Base-by-base conservation (phyloP, 2,113 vertebrate genomes). In the Alligator sinensis region DNA sequence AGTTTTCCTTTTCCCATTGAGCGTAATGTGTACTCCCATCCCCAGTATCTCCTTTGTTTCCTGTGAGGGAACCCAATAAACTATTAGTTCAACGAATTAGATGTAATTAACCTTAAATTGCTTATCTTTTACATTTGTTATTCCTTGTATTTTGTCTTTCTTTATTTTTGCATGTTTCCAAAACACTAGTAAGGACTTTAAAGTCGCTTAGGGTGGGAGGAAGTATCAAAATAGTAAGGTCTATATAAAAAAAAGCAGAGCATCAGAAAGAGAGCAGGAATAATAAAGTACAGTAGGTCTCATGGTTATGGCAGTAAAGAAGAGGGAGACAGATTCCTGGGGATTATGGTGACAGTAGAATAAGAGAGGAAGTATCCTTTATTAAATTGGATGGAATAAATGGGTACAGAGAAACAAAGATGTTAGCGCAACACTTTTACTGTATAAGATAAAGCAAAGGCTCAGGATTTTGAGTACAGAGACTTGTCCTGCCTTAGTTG, bases 291-390 rank as follows among this genome's bases (percentile, higher is more conserved):
- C 19, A 21, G 68, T 24, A 30, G 55, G 14, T 91, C 57, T 62
- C 10, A 30, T 78, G 30, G 17, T 8, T 72, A 72, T 21, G 87
- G 2, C 6, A 9, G 59, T 5, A 22, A 59, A 22, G 14, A 72
- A 68, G 80, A 88, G 1, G 3, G 75, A 88, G 64, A 68, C 18
- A 10, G 16, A 4, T 59, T 21, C 72, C 57, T 19, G 27, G 10
- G 66, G 1, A 2, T 6, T 80, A 18, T 0, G 0, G 47, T 47
- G 47, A 47, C 47, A 9, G 47, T 47, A 47, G 47, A 47, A 47
- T 47, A 47, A 47, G 47, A 47, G 7, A 47, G 47, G 47, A 47
- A 47, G 47, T 47, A 47, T 47, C 47, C 47, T 47, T 47, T 47
- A 47, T 47, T 47, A 47, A 47, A 47, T 47, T 47, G 47, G 47